Evolutionary conservation across 2,888 invertebrate genomes (phyloP), one percentile per base, ranked within the genome.

Genomic region (Brenthis hecate): DNA sequence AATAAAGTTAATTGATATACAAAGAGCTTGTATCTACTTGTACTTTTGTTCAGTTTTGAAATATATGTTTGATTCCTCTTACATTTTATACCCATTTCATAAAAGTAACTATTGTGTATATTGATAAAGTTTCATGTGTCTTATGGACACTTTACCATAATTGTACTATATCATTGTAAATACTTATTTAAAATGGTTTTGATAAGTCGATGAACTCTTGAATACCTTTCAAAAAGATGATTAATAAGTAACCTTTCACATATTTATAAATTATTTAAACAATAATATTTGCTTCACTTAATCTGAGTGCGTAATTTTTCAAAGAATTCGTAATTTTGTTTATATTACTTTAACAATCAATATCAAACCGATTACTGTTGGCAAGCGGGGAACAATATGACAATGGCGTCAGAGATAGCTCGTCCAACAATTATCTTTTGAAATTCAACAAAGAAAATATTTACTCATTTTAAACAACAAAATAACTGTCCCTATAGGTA

Each of bases 1-100:
- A 67, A 43, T 55, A 43, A 61, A 36, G 32, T 54, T 62, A 62
- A 67, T 56, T 16, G 51, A 36, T 67, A 50, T 23, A 55, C n/a
- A 62, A 54, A 11, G 13, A 56, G n/a, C 48, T 32, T 19, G n/a
- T 32, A n/a, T 8, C 32, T 23, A 13, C 6, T 43, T n/a, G 19
- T 51, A n/a, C 50, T 5, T 28, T 43, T 13, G 19, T 51, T 28
- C 50, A 13, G 48, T 16, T 50, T 50, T 13, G 50, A 50, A 50
- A 13, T 28, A 28, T 16, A 50, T n/a, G 48, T 50, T 32, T 50
- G 13, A n/a, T 32, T 50, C 13, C 28, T 58, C 11, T 13, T 8
- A n/a, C 48, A 14, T 4, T 6, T 13, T 58, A 8, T 23, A 13
- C 13, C 16, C 5, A 13, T 19, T 23, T 13, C 11, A 6, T 28